Evolutionary conservation across 2,797 vertebrate species (phyloP).

Genomic region (Eupleurogrammus muticus): DNA sequence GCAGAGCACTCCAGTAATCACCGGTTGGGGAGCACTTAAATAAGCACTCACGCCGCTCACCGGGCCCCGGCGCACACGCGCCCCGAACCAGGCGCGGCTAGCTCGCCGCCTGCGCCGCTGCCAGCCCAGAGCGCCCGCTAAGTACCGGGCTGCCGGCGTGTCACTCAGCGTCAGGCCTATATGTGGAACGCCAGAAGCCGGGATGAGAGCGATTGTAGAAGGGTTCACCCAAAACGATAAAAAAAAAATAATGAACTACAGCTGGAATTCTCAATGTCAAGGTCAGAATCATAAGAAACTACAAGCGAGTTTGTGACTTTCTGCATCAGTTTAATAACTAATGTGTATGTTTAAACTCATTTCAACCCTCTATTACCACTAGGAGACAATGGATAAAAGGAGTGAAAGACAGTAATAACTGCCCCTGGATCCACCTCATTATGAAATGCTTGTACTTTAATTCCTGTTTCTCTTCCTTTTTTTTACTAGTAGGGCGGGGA

Average conservation of each 20-base stretch:
- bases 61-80: slow-evolving; percentile 74
- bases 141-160: slow-evolving; percentile 68
- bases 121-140: slow-evolving; percentile 67
- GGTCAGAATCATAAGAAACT: too few species aligned
- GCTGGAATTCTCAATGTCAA: slow-evolving; percentile 2
- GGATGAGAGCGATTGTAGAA: slow-evolving; percentile 30
- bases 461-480: too few species aligned
- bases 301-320: too few species aligned
- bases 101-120: slow-evolving; percentile 60
- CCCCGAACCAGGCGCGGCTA: slow-evolving; percentile 72
- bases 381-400: too few species aligned
- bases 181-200: slow-evolving; percentile 52
- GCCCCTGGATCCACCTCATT: too few species aligned
- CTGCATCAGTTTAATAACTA: too few species aligned
- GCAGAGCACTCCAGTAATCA: slow-evolving; percentile 83
- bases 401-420: too few species aligned
- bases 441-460: too few species aligned
- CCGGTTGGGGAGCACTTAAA: slow-evolving; percentile 86
- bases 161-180: slow-evolving; percentile 58
- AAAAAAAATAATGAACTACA: neutral
- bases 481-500: too few species aligned
- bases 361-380: too few species aligned
- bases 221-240: slow-evolving; percentile 29
- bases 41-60: slow-evolving; percentile 80
- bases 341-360: too few species aligned